Conservation (phyloP, 2,113 vertebrate genomes). For the Cebidichthys violaceus region DNA sequence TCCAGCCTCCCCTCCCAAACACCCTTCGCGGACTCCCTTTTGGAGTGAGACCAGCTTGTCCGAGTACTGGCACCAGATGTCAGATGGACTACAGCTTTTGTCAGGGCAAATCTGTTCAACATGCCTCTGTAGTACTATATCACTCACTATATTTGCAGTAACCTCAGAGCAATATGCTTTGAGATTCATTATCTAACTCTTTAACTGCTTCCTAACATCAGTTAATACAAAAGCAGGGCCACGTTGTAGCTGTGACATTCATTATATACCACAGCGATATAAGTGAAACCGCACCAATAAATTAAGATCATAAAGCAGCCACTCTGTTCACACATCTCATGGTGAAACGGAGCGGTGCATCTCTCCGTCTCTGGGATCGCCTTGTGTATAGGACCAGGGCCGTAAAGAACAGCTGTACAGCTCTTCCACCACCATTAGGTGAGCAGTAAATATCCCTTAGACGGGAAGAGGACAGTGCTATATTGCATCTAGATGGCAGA, state of each 20-base stretch:
- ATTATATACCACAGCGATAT: not conserved
- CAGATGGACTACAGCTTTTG: too few relatives aligned
- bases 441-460: constrained; percentile 2
- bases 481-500: not conserved
- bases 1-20: too few relatives aligned
- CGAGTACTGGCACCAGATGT: too few relatives aligned
- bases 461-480: not conserved
- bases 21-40: too few relatives aligned
- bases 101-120: too few relatives aligned
- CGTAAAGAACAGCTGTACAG: not conserved
- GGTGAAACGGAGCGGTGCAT: not conserved
- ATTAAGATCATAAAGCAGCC: not conserved
- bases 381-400: not conserved
- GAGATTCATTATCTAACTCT: too few relatives aligned
- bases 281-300: not conserved
- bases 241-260: not conserved
- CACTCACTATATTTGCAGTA: too few relatives aligned
- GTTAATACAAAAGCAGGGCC: not conserved
- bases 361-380: not conserved
- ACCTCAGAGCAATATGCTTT: too few relatives aligned
- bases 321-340: not conserved
- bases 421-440: not conserved
- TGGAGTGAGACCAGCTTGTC: too few relatives aligned
- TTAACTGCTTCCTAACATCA: not conserved
- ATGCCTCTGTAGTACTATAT: too few relatives aligned